A percentile compares a stretch with the other conserved stretches of the same genome.
These are phyloP conservation scores for Leptinotarsa haldemani DNA, from an alignment of 2,888 invertebrate genomes.

Conservation along the genomic window DNA sequence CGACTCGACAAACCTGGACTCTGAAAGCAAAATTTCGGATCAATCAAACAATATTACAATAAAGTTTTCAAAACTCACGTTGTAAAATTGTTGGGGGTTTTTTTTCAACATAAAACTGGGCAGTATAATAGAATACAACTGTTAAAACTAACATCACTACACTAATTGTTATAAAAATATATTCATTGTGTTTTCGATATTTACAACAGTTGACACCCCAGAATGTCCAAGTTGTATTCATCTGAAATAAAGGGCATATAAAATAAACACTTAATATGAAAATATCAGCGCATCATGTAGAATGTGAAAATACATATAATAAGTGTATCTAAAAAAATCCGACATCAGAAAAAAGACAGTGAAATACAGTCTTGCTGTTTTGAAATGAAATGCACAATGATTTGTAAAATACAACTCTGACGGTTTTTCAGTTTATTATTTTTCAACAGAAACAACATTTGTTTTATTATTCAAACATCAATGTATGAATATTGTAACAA, in stretches of 20 bases:
- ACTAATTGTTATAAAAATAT: conserved; percentile 70
- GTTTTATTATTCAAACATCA: no score
- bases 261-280: not conserved
- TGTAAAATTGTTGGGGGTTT: conserved; percentile 58
- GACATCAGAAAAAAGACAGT: no score
- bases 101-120: conserved; percentile 65
- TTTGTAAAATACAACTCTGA: no score
- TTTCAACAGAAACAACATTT: no score
- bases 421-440: no score
- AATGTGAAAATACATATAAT: no score
- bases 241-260: conserved; percentile 64
- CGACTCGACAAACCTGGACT: conserved; percentile 62
- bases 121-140: conserved; percentile 70
- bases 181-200: conserved; percentile 69
- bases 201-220: conserved; percentile 76
- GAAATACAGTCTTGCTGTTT: no score
- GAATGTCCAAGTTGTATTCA: conserved; percentile 73
- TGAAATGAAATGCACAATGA: no score
- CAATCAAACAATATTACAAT: conserved; percentile 14
- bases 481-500: no score
- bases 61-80: conserved; percentile 57
- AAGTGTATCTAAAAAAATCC: no score
- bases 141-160: conserved; percentile 69
- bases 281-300: not conserved
- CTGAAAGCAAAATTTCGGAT: conserved; percentile 55